Conservation (phyloP, 1,140 invertebrate species). For the Cydia strobilella region DNA sequence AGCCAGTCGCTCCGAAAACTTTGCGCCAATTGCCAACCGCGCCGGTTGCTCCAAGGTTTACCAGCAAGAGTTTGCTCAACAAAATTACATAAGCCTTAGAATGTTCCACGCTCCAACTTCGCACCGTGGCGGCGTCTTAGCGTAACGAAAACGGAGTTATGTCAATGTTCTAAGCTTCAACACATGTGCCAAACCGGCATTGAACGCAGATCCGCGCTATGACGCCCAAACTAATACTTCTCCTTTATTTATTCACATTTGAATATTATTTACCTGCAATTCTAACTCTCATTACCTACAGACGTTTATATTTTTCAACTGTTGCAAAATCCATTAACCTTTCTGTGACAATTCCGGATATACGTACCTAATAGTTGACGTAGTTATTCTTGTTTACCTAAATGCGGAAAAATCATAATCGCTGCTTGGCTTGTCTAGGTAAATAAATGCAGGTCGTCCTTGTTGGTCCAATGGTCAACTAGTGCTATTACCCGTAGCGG, state of each 20-base stretch:
- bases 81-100: conserved; percentile 34
- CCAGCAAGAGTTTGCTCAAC: conserved; percentile 35
- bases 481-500: background rate
- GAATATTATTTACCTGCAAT: conserved; percentile 16
- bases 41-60: conserved; percentile 29
- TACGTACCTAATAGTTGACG: background rate
- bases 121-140: conserved; percentile 24
- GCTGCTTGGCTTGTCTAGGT: background rate
- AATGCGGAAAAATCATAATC: conserved; percentile 19
- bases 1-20: background rate
- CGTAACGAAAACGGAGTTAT: conserved; percentile 33
- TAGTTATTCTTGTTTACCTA: background rate
- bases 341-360: conserved; percentile 5
- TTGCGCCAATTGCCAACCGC: conserved; percentile 3
- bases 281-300: background rate
- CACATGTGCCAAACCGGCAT: conserved; percentile 7
- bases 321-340: background rate
- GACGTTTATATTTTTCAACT: background rate
- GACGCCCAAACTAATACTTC: conserved; percentile 13
- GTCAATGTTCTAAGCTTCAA: conserved; percentile 27
- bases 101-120: conserved; percentile 34
- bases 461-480: conserved; percentile 26
- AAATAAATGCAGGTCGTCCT: conserved; percentile 24
- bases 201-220: conserved; percentile 6
- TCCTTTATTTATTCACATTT: conserved; percentile 14